Base-by-base conservation (phyloP, 2,113 vertebrate species). In the Neodontobutis hainanensis region DNA sequence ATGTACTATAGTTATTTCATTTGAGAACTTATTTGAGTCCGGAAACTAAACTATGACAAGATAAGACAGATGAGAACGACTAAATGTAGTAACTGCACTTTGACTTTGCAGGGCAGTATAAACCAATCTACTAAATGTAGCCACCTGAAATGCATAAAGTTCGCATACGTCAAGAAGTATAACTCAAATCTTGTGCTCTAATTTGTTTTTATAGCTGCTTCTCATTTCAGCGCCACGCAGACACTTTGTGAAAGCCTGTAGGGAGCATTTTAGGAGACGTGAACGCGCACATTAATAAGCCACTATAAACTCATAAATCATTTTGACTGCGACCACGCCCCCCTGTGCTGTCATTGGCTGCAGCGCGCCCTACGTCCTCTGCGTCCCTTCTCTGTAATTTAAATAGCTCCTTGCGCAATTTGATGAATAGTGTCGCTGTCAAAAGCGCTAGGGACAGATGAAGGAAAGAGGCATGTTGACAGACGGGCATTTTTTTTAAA, bases 291-390 rank as follows among this genome's bases (percentile, higher is more conserved):
- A 68, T 80, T 84, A 80, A 89, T 73, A 60, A 83, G 69, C 51
- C 64, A 68, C 77, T 58, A 78, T 65, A 67, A 69, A 66, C 68
- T 48, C 84, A 88, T 87, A 87, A 87, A 89, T 90, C 84, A 89
- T 80, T 40, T 69, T 85, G 84, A 84, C 78, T 68, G 43, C 6
- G 62, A 71, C 49, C 86, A 80, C 91, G 80, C 91, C 92, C 48
- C 58, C 71, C 80, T 77, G 36, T 11, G 1, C 43, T 66, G 61
- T 60, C 6, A 92, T 82, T 92, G 91, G 92, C 79, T 73, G 62
- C 50, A 3, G 51, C 38, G 5, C 48, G 48, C 72, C 62, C 46
- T 67, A 45, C 35, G 63, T 69, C 15, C 11, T 42, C 58, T 46
- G 75, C 80, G 81, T 83, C 77, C 75, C 55, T 52, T 10, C 65